Base-by-base conservation (phyloP, 2,113 vertebrate species). In the Coregonus clupeaformis region DNA sequence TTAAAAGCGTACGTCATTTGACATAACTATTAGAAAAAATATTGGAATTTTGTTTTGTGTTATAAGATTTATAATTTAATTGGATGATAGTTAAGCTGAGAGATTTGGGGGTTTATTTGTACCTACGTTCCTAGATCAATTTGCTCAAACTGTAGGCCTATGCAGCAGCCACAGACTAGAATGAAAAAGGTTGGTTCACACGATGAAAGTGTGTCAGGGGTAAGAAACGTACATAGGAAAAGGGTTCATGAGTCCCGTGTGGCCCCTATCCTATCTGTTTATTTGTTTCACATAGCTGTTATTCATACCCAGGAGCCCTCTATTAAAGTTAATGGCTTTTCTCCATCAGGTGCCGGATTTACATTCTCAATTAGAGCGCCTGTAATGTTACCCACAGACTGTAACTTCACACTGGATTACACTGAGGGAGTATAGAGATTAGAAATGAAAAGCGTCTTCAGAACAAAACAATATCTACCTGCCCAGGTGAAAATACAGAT, bases 1-100 rank as follows among this genome's bases (percentile, higher is more conserved):
- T 82, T 64, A 70, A 74, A 80, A 68, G 65, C 64, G 47, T 63
- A 75, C 74, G 75, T 84, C 77, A 80, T 82, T 73, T 77, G 29
- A 68, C 64, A 69, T 64, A n/a, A 68, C 30, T n/a, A n/a, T n/a
- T n/a, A n/a, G n/a, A n/a, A n/a, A n/a, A n/a, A n/a, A n/a, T 32
- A 64, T 79, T 52, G 72, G 67, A 68, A 63, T 81, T 79, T 74
- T 71, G 77, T 63, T 27, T 49, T 36, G 24, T 66, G 66, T 77
- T 82, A 71, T 79, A 75, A 68, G 27, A 68, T 67, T 76, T 72
- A 63, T 72, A 24, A 20, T 70, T 72, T 59, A 42, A 65, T 27
- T 24, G 27, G 67, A 71, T 20, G 69, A 71, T 73, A 29, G 60
- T 70, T 52, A 32, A 59, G 73, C 66, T 9, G 27, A 59, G 32